These are phyloP conservation scores for Tupaia chinensis DNA, from an alignment of 2,113 vertebrate genomes.

Conservation along the genomic window DNA sequence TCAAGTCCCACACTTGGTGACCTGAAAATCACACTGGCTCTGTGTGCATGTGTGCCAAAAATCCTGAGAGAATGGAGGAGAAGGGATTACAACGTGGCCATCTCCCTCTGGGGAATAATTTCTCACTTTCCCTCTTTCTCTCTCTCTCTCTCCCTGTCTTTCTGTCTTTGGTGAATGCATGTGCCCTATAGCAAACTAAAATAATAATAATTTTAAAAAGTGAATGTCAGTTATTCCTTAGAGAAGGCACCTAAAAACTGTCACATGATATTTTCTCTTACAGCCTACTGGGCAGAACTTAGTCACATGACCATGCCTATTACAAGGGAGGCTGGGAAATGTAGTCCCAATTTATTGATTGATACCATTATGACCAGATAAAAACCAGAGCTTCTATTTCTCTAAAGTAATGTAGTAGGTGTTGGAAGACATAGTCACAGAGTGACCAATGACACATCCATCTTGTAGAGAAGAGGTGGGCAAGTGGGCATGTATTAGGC, in stretches of 20 bases:
- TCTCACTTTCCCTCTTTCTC: too few relatives aligned
- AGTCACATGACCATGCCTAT: neutral
- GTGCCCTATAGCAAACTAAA: too few relatives aligned
- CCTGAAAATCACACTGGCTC: too few relatives aligned
- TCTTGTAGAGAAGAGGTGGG: neutral
- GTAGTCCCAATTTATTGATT: neutral
- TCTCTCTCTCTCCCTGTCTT: too few relatives aligned
- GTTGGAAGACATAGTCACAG: neutral
- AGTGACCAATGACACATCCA: neutral
- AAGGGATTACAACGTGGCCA: too few relatives aligned
- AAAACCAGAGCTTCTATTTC: neutral
- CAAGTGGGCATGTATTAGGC: neutral
- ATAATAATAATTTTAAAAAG: neutral
- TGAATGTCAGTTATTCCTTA: neutral
- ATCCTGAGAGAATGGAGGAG: too few relatives aligned
- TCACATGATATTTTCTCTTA: neutral
- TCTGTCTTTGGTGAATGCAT: too few relatives aligned
- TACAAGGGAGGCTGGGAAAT: neutral
- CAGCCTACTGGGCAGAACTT: neutral
- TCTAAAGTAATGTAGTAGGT: neutral
- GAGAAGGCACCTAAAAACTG: neutral
- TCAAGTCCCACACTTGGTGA: too few relatives aligned
- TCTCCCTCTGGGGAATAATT: too few relatives aligned
- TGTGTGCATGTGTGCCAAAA: too few relatives aligned
- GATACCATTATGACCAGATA: neutral